Evolutionary conservation across 2,113 vertebrate species (phyloP), one percentile per base, ranked within the genome.

Genomic region (Pyxicephalus adspersus): DNA sequence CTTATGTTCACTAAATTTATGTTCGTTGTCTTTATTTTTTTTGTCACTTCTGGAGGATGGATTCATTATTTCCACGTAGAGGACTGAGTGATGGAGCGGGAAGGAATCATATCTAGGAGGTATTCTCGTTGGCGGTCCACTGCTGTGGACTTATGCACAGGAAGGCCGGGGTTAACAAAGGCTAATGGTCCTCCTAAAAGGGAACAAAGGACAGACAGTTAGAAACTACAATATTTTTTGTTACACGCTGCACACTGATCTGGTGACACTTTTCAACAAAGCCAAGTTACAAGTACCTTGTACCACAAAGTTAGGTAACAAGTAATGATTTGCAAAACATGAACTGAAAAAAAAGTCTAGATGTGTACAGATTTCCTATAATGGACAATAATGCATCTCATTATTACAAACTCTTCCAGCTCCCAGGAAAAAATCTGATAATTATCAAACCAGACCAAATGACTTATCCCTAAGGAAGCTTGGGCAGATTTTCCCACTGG

Each of bases 101-200:
- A 96, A 18, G 98, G 98, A 86, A 98, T 98, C 97, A 99, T 98
- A 91, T 98, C 97, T 86, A 98, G 94, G 84, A 99, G 96, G 86
- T 99, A 98, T 83, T 98, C 97, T 55, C 97, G 95, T 88, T 99
- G 97, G 87, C 97, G 96, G 63, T 98, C 97, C 68, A 96, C 95
- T 8, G 97, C 92, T 0, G 92, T 90, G 23, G 96, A 93, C 89
- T 97, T 98, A 90, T 98, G 97, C 86, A 96, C 94, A 11, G 96
- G 89, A 86, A 98, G 84, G 76, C 94, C 93, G 3, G 98, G 96
- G 83, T 94, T 96, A 70, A 98, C 96, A 1, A 98, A 98, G 50
- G 96, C 92, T 85, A 99, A 93, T 57, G 96, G 93, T 84, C 98
- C 95, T 34, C 96, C 98, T 99, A 85, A 0, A 0, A 51, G 3